These are phyloP conservation scores for Eupeodes luniger DNA, from an alignment of 2,888 invertebrate species.

Conservation along the genomic window DNA sequence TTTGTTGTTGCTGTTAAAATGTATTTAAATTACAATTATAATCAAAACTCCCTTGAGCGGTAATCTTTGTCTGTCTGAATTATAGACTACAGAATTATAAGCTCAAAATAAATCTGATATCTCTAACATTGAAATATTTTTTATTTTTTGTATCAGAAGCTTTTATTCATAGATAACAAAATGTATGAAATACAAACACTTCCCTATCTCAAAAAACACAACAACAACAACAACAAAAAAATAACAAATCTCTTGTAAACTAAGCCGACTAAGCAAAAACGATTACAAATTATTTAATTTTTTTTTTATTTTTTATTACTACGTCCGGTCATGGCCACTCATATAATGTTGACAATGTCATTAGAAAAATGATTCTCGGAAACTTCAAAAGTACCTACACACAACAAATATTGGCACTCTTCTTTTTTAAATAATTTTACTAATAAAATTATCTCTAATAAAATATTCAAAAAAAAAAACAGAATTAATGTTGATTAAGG, in stretches of 20 bases:
- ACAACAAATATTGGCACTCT: neutral
- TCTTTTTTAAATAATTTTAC: neutral
- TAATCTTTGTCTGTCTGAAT: neutral
- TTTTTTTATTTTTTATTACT: constrained; percentile 3
- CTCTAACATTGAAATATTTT: constrained; percentile 5
- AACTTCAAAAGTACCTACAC: neutral
- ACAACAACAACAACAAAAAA: neutral
- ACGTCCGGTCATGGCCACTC: constrained; percentile 26
- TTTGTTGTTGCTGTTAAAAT: neutral
- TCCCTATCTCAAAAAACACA: neutral
- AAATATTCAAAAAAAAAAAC: neutral
- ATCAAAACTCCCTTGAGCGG: constrained; percentile 23
- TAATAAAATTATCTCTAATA: neutral
- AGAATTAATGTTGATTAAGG: neutral
- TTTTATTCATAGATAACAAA: neutral
- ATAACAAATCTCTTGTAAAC: constrained; percentile 13
- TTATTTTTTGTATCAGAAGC: neutral
- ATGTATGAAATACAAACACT: neutral
- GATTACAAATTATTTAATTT: neutral
- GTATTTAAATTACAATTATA: constrained; percentile 2
- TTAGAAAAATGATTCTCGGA: neutral
- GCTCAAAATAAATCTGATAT: constrained; percentile 4
- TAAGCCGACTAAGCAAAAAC: constrained; percentile 7
- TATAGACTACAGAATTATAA: neutral
- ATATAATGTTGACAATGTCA: constrained; percentile 14